Evolutionary conservation across 2,113 vertebrate species (phyloP).

Genomic region (Crotalus helleri): DNA sequence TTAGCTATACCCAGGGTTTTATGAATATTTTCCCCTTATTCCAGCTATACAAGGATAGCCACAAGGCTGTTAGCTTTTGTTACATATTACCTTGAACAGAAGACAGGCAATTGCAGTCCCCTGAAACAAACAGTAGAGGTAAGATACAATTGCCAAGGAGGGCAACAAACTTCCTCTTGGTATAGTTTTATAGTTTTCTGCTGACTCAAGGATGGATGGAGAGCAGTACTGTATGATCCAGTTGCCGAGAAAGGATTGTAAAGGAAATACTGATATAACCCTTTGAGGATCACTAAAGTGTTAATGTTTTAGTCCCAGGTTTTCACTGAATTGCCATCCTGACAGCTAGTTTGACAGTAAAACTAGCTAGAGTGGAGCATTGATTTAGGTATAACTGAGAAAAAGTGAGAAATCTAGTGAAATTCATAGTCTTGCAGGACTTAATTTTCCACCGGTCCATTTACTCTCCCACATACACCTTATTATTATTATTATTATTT

Average conservation of each 20-base stretch:
- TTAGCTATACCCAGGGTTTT: not conserved
- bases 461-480: not conserved
- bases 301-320: not conserved
- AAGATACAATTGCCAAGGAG: not conserved
- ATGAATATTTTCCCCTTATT: not conserved
- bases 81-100: not conserved
- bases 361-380: not conserved
- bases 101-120: not conserved
- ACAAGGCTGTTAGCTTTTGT: not conserved
- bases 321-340: not conserved
- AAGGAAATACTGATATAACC: not conserved
- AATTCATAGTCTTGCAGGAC: not conserved
- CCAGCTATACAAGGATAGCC: not conserved
- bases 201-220: not conserved
- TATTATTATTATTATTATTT: too few species aligned
- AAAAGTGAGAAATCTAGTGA: not conserved
- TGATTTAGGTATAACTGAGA: not conserved
- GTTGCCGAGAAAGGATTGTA: not conserved
- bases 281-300: not conserved
- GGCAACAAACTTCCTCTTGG: not conserved
- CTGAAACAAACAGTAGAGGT: not conserved
- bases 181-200: not conserved
- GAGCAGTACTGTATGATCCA: not conserved
- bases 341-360: not conserved
- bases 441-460: not conserved